Evolutionary conservation across 2,888 invertebrate genomes (phyloP).

Genomic region (Octodonta nipae): DNA sequence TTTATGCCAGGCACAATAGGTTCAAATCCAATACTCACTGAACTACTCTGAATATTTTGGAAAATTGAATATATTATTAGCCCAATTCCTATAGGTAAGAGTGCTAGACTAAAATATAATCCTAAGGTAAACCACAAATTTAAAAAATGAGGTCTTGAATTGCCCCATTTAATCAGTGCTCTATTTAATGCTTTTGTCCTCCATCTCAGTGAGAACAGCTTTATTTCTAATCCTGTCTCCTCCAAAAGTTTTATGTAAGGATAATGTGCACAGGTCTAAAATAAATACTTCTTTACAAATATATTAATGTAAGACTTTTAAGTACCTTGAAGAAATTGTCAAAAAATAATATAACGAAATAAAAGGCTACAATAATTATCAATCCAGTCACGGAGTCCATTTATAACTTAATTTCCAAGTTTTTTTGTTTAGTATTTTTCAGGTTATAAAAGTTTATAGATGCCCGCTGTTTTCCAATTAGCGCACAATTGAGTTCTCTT

Average conservation of each 20-base stretch:
- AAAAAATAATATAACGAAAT: conserved; percentile 60
- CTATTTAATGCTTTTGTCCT: conserved; percentile 68
- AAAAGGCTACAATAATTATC: conserved; percentile 45
- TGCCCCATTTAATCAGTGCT: conserved; percentile 59
- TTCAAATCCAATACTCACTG: conserved; percentile 37
- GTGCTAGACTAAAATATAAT: conserved; percentile 41
- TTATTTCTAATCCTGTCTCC: conserved; percentile 61
- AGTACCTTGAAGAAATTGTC: conserved; percentile 72
- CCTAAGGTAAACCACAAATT: conserved; percentile 64
- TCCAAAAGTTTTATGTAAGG: conserved; percentile 66
- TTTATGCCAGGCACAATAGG: conserved; percentile 82
- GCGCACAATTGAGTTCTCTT: no score
- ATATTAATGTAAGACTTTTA: no score
- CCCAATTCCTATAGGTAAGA: conserved; percentile 54
- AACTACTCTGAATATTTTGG: conserved; percentile 22
- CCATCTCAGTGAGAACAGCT: conserved; percentile 62
- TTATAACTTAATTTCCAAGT: no score
- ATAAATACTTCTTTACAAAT: conserved; percentile 29
- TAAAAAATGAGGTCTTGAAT: conserved; percentile 45
- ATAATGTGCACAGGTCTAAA: conserved; percentile 70
- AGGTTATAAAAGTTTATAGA: no score
- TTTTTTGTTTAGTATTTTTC: no score
- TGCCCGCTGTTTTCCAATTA: no score
- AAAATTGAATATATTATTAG: conserved; percentile 41
- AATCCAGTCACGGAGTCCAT: conserved; percentile 58